Base-by-base conservation (phyloP, 2,797 vertebrate genomes). In the Threskiornis aethiopicus region DNA sequence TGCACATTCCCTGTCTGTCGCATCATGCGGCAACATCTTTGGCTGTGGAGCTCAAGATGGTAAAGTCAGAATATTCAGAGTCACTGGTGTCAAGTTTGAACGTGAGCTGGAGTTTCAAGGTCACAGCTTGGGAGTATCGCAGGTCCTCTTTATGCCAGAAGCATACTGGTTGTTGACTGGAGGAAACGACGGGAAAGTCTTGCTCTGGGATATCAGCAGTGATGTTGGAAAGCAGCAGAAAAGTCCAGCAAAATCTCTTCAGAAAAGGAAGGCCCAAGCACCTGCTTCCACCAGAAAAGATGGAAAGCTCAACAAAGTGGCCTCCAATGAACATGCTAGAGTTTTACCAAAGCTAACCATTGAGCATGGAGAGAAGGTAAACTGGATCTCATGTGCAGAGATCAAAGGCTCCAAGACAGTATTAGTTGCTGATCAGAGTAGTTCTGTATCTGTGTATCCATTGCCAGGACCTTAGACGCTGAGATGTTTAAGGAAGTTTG, bases 1-100 rank as follows among this genome's bases (percentile, higher is more conserved):
- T n/a, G 99, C 97, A 15, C 99, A 99, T 97, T 99, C 98, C 24
- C 84, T 99, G 28, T 99, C 99, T 1, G 98, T 99, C 9, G 97
- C 99, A 5, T 97, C 98, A 0, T 99, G 99, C 3, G 99, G 99
- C 47, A 99, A 99, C 90, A 1, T 99, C 72, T 95, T 99, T 33
- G 97, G 98, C 39, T 99, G 99, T 1, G 99, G 99, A 9, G 99
- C 99, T 26, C 99, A 99, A 87, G 99, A 99, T 0, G 99, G 99
- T 3, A 98, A 97, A 55, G 97, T 99, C 82, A 98, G 99, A 76
- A 90, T 99, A 89, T 98, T 99, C 98, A 98, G 98, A 33, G 98
- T 99, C 12, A 98, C 96, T 0, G 99, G 99, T 19, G 98, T 98
- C 42, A 99, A 98, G 72, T 98, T 99, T 93, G 98, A 99, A 77